Percentiles rank a stretch among this genome's conserved stretches.
Conservation (phyloP, 2,797 vertebrate species). For the Danio aesculapii region DNA sequence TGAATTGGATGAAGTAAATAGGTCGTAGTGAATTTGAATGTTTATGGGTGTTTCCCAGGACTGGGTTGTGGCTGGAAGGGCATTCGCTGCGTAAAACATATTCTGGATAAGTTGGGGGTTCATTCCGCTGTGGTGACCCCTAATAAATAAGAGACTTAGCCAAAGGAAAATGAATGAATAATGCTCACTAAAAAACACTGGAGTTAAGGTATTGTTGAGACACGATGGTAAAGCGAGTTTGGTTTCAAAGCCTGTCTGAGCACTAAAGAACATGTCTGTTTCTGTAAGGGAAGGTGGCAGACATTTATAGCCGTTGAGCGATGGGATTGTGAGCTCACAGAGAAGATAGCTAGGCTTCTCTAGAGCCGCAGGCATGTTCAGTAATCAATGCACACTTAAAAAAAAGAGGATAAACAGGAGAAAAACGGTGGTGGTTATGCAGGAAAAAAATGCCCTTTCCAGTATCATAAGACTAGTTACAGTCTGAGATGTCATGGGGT, state of each 20-base stretch:
- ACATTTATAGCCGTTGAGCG: slow-evolving; percentile 38
- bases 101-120: too few relatives aligned
- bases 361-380: slow-evolving; percentile 46
- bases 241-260: slow-evolving; percentile 21
- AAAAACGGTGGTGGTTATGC: slow-evolving; percentile 34
- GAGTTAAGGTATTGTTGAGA: neutral
- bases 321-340: slow-evolving; percentile 47
- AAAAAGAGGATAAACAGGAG: slow-evolving; percentile 51
- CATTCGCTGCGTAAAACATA: too few relatives aligned
- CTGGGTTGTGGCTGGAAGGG: too few relatives aligned
- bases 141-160: too few relatives aligned
- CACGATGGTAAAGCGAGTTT: neutral
- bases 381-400: slow-evolving; percentile 60
- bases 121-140: too few relatives aligned
- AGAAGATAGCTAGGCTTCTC: slow-evolving; percentile 47
- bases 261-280: slow-evolving; percentile 27
- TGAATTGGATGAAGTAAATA: too few relatives aligned
- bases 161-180: too few relatives aligned
- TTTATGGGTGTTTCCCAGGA: too few relatives aligned
- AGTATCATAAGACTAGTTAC: slow-evolving; percentile 34
- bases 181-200: neutral
- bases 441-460: slow-evolving; percentile 13
- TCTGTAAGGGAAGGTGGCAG: slow-evolving; percentile 31
- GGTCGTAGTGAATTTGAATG: too few relatives aligned
- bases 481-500: slow-evolving; percentile 7